Conservation (phyloP, 2,113 vertebrate species). For the Aphelocoma coerulescens region DNA sequence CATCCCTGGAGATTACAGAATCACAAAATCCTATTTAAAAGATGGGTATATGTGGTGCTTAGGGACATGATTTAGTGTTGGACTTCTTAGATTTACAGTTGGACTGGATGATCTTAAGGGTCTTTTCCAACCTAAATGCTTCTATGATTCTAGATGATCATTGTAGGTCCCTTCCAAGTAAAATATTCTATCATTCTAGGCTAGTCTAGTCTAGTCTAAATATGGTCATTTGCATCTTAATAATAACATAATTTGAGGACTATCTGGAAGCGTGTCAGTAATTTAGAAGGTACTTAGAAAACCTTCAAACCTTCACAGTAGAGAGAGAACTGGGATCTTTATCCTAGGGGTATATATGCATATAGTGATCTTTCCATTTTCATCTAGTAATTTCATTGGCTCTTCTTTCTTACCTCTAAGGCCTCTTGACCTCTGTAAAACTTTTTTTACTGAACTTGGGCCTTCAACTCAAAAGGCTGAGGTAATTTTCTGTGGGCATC, state of each 20-base stretch:
- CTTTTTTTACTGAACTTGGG: neutral
- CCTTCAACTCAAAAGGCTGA: neutral
- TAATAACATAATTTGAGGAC: neutral
- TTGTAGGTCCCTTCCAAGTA: neutral
- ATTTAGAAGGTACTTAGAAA: neutral
- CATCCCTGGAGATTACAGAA: neutral
- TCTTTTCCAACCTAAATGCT: neutral
- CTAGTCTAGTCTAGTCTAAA: neutral
- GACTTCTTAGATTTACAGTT: neutral
- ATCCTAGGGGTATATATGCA: fast-evolving
- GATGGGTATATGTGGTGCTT: neutral
- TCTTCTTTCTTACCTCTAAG: neutral
- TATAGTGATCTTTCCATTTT: neutral
- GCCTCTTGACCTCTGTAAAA: neutral
- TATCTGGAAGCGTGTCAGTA: neutral
- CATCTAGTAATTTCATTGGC: neutral
- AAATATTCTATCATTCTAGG: neutral
- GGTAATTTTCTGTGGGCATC: neutral
- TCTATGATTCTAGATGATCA: neutral
- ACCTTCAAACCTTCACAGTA: neutral
- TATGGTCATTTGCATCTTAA: neutral
- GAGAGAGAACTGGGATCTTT: neutral
- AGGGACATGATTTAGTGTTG: neutral
- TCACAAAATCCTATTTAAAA: neutral
- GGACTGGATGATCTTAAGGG: neutral